These are phyloP conservation scores for Ommatoiulus sabulosus DNA, from an alignment of 2,888 invertebrate species.

Conservation along the genomic window DNA sequence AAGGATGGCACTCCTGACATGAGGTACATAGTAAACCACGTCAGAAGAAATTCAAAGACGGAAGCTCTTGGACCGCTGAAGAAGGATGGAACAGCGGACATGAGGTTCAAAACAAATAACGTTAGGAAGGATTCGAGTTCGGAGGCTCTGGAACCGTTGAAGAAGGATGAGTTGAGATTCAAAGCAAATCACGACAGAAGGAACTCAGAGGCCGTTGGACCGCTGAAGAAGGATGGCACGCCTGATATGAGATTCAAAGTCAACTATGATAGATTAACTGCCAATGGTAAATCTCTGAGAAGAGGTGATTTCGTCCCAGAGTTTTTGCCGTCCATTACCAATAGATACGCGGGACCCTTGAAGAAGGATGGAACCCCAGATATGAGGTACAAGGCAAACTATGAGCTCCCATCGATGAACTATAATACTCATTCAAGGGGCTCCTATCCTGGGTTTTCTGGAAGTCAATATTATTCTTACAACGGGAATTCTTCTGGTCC, in stretches of 20 bases:
- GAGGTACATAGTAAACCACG: not conserved
- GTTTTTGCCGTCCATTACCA: not conserved
- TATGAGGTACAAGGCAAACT: not conserved
- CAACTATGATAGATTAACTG: not conserved
- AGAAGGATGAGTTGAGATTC: not conserved
- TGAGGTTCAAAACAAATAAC: not conserved
- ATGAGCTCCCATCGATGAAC: not conserved
- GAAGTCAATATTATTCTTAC: not conserved
- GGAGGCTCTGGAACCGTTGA: not conserved
- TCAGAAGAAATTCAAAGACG: not conserved
- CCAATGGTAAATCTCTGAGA: not conserved
- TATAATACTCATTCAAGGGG: not conserved
- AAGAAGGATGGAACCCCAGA: not conserved
- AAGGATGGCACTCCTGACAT: not conserved
- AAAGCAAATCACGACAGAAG: not conserved
- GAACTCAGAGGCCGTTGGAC: not conserved
- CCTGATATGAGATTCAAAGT: not conserved
- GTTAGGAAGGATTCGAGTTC: not conserved
- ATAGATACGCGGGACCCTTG: not conserved
- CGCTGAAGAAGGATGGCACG: not conserved
- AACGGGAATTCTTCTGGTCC: not conserved
- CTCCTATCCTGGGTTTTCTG: not conserved
- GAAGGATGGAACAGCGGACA: not conserved
- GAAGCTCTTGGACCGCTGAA: not conserved
- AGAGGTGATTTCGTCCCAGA: not conserved